These are phyloP conservation scores for Phyllopteryx taeniolatus DNA, from an alignment of 2,113 vertebrate species.

Conservation along the genomic window DNA sequence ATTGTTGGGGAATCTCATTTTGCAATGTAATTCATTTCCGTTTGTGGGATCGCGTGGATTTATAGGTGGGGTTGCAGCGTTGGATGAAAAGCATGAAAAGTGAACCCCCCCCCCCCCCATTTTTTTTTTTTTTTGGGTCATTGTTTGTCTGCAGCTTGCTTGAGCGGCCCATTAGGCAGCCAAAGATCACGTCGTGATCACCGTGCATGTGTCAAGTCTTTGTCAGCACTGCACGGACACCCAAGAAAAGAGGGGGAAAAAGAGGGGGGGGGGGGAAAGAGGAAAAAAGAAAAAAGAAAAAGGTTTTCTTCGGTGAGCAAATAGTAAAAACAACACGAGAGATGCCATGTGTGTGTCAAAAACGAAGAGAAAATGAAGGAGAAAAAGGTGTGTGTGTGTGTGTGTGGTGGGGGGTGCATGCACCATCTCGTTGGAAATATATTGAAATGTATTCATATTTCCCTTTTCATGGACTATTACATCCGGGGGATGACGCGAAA, in stretches of 20 bases:
- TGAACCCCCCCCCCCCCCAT: not conserved
- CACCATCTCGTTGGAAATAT: conserved; percentile 66
- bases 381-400: not conserved
- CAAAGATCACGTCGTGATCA: conserved; percentile 80
- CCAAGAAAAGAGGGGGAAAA: conserved; percentile 10
- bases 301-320: not conserved
- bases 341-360: not conserved
- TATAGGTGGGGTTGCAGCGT: conserved; percentile 10
- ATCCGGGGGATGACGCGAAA: conserved; percentile 75
- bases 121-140: conserved; percentile 51
- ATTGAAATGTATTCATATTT: conserved; percentile 81
- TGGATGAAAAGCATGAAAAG: not conserved
- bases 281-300: not conserved
- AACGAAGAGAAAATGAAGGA: not conserved
- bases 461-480: conserved; percentile 81
- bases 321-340: conserved; percentile 10
- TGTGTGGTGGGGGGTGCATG: not conserved
- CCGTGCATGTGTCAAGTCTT: conserved; percentile 2
- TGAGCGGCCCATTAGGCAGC: conserved; percentile 99
- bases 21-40: conserved; percentile 75
- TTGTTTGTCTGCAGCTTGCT: conserved; percentile 94
- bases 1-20: conserved; percentile 94
- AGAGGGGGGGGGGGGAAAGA: conserved; percentile 4
- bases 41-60: conserved; percentile 87
- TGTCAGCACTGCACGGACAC: conserved; percentile 72